These are phyloP conservation scores for Astropecten irregularis DNA, from an alignment of 53 echinoderm and acorn worm species.

Conservation along the genomic window DNA sequence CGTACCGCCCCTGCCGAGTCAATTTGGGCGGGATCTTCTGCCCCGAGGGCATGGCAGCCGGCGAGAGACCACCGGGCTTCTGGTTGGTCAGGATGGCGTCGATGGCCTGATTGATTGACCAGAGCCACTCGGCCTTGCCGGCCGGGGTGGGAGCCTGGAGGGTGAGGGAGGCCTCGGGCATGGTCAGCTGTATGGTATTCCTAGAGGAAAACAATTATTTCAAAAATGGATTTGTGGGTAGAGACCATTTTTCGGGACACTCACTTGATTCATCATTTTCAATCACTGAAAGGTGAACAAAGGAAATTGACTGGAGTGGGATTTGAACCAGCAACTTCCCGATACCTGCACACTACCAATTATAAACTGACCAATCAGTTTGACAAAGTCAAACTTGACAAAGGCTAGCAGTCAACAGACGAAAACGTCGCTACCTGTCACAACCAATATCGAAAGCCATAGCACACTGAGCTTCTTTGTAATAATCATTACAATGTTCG, in stretches of 20 bases:
- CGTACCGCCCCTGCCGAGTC: constrained; percentile 77
- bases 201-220: constrained; percentile 37
- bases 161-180: constrained; percentile 75
- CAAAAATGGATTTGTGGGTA: neutral
- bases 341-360: no score
- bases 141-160: constrained; percentile 72
- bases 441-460: no score
- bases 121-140: constrained; percentile 92
- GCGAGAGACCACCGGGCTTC: constrained; percentile 49
- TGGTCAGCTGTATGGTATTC: constrained; percentile 85
- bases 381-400: no score
- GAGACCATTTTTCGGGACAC: neutral
- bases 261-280: no score
- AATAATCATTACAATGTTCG: no score
- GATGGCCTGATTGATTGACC: constrained; percentile 95
- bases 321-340: no score
- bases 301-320: no score
- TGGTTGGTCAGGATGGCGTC: constrained; percentile 76
- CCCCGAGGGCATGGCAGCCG: constrained; percentile 20
- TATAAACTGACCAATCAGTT: no score
- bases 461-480: no score
- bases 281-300: no score
- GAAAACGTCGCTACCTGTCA: no score
- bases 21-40: constrained; percentile 86
- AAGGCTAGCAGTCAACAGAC: no score